Percentiles rank a stretch among this genome's conserved stretches.
Conservation (phyloP, 2,888 invertebrate genomes). For the Macrophya annulata region DNA sequence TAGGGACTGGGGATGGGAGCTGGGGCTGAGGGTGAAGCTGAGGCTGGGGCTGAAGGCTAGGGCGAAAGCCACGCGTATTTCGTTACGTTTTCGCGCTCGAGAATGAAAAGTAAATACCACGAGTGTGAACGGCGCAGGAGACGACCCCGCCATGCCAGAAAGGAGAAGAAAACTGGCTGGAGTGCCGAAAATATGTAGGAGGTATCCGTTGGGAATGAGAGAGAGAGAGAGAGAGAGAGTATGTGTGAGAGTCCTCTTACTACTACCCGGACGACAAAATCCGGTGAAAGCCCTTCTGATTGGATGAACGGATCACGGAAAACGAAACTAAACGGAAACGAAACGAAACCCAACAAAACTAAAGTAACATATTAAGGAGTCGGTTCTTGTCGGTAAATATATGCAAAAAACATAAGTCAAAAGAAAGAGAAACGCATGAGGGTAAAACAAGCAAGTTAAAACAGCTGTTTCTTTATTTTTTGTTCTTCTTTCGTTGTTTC, state of each 20-base stretch:
- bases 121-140: slow-evolving; percentile 11
- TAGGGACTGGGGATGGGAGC: not conserved
- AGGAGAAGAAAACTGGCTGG: not conserved
- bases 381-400: slow-evolving; percentile 3
- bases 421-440: not conserved
- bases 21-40: no score
- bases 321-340: slow-evolving; percentile 22
- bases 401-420: not conserved
- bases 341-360: slow-evolving; percentile 11
- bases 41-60: not conserved
- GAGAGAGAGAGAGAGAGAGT: not conserved
- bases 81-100: slow-evolving; percentile 16
- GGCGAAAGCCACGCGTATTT: slow-evolving; percentile 42
- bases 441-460: not conserved
- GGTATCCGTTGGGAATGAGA: slow-evolving; percentile 6
- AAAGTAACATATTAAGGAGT: not conserved
- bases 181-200: not conserved
- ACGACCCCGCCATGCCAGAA: not conserved
- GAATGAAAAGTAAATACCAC: slow-evolving; percentile 50
- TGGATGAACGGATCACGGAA: slow-evolving; percentile 42
- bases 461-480: not conserved
- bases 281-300: slow-evolving; percentile 46
- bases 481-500: not conserved
- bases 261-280: slow-evolving; percentile 12
- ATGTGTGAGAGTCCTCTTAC: not conserved